A percentile compares a stretch with the other conserved stretches of the same genome.
phyloP scores from a whole-genome alignment of 2,888 invertebrate species.

The Andrena bucephala region DNA sequence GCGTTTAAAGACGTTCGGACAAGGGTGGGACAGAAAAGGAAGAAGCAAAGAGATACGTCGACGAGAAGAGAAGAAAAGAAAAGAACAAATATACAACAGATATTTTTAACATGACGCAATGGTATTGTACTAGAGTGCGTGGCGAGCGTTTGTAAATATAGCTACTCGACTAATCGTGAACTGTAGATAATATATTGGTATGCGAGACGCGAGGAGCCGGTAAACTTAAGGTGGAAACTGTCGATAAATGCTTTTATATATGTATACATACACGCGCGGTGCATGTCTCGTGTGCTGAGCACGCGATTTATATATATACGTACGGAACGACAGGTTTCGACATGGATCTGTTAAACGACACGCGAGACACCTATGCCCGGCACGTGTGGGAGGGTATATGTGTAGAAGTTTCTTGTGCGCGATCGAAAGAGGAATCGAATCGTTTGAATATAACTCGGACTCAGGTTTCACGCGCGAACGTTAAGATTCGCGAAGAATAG shows the following conservation, averaged over 20 bases:
- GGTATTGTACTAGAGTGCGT: constrained; percentile 62
- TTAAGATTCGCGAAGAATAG: background rate
- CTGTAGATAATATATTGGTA: constrained; percentile 77
- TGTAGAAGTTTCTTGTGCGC: constrained; percentile 2
- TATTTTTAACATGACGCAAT: constrained; percentile 79
- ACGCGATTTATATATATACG: constrained; percentile 17
- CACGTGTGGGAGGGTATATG: background rate
- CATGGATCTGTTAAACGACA: constrained; percentile 12
- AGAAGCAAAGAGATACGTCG: constrained; percentile 51
- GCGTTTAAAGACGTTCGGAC: constrained; percentile 17
- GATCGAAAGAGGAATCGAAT: constrained; percentile 10
- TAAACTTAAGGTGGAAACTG: constrained; percentile 78
- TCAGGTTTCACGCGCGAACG: background rate
- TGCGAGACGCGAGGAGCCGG: constrained; percentile 34
- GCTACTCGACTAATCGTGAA: constrained; percentile 78
- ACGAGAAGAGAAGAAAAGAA: constrained; percentile 15
- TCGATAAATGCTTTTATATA: constrained; percentile 81
- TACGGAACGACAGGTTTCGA: constrained; percentile 13
- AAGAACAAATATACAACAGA: constrained; percentile 67
- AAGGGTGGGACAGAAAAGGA: constrained; percentile 3
- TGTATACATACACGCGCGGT: constrained; percentile 70
- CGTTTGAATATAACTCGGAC: constrained; percentile 5
- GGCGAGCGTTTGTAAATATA: constrained; percentile 78
- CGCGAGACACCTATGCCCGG: constrained; percentile 33
- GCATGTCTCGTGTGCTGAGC: constrained; percentile 13